Conservation (phyloP, 1,140 invertebrate genomes). For the Zaprionus gabonicus region DNA sequence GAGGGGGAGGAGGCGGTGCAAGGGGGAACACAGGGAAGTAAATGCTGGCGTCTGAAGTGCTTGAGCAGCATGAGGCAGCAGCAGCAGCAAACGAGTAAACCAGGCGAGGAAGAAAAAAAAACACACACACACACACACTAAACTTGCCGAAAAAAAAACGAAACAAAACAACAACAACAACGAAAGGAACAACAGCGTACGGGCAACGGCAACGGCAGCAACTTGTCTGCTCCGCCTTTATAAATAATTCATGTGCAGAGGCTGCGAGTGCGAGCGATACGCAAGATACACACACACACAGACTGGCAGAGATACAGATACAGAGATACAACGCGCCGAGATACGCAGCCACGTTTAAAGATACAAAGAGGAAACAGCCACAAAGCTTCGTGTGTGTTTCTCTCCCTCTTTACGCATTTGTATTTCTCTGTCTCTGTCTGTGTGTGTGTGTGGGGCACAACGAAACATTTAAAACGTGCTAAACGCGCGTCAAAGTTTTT, state of each 20-base stretch:
- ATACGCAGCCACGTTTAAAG: conserved; percentile 73
- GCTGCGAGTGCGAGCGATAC: conserved; percentile 78
- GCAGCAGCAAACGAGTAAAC: conserved; percentile 57
- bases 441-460: conserved; percentile 13
- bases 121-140: conserved; percentile 19
- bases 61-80: conserved; percentile 58
- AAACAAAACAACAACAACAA: conserved; percentile 51
- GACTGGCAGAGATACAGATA: conserved; percentile 34
- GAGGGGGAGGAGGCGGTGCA: neutral
- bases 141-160: conserved; percentile 60
- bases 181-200: conserved; percentile 51
- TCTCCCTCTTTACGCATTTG: conserved; percentile 10
- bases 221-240: conserved; percentile 85
- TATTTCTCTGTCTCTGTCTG: conserved; percentile 22
- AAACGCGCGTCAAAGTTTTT: conserved; percentile 83
- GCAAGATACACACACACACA: conserved; percentile 64
- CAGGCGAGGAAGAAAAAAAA: conserved; percentile 32
- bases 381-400: conserved; percentile 55
- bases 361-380: conserved; percentile 76
- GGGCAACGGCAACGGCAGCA: conserved; percentile 64
- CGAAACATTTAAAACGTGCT: conserved; percentile 81
- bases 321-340: conserved; percentile 39
- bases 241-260: conserved; percentile 84
- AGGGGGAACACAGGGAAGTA: conserved; percentile 45
- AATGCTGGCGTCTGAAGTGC: conserved; percentile 66